Conservation (phyloP, 2,113 vertebrate genomes). For the Pelodiscus sinensis region DNA sequence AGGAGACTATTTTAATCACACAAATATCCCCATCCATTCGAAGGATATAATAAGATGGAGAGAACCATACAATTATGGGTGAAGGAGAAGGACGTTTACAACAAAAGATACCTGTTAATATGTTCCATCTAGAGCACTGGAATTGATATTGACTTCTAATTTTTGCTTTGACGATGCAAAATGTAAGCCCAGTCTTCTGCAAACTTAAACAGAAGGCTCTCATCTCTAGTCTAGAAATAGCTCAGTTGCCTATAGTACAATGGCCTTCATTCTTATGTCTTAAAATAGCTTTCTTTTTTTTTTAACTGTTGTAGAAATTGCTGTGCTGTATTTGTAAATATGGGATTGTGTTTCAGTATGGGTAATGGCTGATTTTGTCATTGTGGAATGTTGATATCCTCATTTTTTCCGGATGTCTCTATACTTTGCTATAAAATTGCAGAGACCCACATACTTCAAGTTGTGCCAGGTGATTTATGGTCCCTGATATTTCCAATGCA, state of each 20-base stretch:
- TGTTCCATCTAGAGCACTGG: neutral
- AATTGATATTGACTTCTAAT: slow-evolving; percentile 1
- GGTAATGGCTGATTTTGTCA: neutral
- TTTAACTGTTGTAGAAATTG: neutral
- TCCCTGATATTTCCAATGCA: too few relatives aligned
- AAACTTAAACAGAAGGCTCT: neutral
- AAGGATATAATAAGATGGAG: neutral
- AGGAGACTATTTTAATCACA: neutral
- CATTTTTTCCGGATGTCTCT: neutral
- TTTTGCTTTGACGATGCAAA: neutral
- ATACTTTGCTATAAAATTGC: neutral
- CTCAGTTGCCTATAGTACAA: neutral
- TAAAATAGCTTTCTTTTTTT: neutral
- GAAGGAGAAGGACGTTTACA: neutral
- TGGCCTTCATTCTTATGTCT: neutral
- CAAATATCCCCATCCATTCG: neutral
- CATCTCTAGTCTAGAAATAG: neutral
- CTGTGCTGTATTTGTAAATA: neutral
- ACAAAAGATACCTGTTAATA: neutral
- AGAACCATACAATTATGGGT: fast-evolving
- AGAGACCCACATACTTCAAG: neutral
- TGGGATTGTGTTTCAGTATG: neutral
- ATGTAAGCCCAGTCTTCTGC: neutral
- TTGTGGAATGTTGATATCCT: neutral
- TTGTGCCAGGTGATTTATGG: neutral